Percentiles rank a stretch among this genome's conserved stretches.
These are phyloP conservation scores for Rallus crepitans DNA, from an alignment of 2,797 vertebrate genomes.

Conservation along the genomic window DNA sequence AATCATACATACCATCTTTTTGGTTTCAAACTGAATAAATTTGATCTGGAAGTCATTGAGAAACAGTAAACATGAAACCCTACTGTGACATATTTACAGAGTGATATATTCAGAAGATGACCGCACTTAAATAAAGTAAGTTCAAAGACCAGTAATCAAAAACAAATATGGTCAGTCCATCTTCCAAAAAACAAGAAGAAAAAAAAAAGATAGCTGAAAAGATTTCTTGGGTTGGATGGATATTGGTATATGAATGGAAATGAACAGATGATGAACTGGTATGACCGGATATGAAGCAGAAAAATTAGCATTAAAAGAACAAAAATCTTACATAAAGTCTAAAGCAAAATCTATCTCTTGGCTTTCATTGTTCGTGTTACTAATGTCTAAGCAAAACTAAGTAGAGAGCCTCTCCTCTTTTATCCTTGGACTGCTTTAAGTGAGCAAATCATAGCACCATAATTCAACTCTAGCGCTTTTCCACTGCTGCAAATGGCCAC, in stretches of 20 bases:
- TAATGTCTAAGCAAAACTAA: background rate
- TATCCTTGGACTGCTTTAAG: background rate
- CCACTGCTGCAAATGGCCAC: background rate
- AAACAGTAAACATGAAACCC: slow-evolving; percentile 62
- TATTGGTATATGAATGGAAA: background rate
- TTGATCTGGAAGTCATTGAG: slow-evolving; percentile 69
- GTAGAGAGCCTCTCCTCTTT: background rate
- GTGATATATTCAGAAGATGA: slow-evolving; percentile 57
- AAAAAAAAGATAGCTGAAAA: background rate
- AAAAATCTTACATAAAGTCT: background rate
- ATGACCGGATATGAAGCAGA: background rate
- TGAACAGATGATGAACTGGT: background rate
- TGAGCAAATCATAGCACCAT: background rate
- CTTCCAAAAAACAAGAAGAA: background rate
- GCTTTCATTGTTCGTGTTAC: background rate
- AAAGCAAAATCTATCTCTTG: background rate
- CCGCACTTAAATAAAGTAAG: slow-evolving; percentile 43
- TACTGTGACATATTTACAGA: slow-evolving; percentile 30
- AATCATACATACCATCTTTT: background rate
- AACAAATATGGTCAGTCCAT: slow-evolving; percentile 40
- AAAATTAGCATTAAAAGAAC: background rate
- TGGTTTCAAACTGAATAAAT: slow-evolving; percentile 36
- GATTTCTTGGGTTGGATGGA: background rate
- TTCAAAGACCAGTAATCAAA: slow-evolving; percentile 69
- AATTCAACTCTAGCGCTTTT: background rate